These are phyloP conservation scores for Phycodurus eques DNA, from an alignment of 2,113 vertebrate species.

Conservation along the genomic window DNA sequence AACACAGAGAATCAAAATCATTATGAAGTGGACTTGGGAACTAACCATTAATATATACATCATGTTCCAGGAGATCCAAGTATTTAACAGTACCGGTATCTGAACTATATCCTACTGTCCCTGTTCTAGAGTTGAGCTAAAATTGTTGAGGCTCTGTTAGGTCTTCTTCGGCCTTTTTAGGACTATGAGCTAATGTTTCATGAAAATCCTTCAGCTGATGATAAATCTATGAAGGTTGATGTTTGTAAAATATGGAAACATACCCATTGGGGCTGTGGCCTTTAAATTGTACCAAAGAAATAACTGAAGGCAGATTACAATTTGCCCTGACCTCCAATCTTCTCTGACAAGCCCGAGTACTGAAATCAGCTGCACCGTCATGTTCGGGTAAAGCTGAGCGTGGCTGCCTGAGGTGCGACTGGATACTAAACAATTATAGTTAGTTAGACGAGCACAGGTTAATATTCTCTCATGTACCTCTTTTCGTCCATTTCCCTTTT, in stretches of 20 bases:
- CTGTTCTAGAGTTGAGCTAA: neutral
- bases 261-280: slow-evolving; percentile 32
- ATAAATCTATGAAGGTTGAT: neutral
- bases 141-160: neutral
- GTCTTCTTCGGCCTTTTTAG: neutral
- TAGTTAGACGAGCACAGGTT: slow-evolving; percentile 95
- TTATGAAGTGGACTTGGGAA: neutral
- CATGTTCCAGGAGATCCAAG: neutral
- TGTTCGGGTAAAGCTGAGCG: slow-evolving; percentile 92
- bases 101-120: neutral
- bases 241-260: slow-evolving; percentile 50
- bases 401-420: slow-evolving; percentile 83
- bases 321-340: slow-evolving; percentile 61
- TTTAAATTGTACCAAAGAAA: slow-evolving; percentile 58
- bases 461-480: slow-evolving; percentile 95
- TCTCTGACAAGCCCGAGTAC: slow-evolving; percentile 66
- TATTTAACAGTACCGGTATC: neutral
- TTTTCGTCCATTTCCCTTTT: slow-evolving; percentile 78
- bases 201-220: neutral
- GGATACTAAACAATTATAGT: slow-evolving; percentile 97
- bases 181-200: neutral
- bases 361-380: slow-evolving; percentile 85
- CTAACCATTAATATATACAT: neutral
- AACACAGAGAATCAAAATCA: neutral
- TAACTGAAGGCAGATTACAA: slow-evolving; percentile 50